phyloP scores from a whole-genome alignment of 1,140 invertebrate genomes.

The Monomorium pharaonis region DNA sequence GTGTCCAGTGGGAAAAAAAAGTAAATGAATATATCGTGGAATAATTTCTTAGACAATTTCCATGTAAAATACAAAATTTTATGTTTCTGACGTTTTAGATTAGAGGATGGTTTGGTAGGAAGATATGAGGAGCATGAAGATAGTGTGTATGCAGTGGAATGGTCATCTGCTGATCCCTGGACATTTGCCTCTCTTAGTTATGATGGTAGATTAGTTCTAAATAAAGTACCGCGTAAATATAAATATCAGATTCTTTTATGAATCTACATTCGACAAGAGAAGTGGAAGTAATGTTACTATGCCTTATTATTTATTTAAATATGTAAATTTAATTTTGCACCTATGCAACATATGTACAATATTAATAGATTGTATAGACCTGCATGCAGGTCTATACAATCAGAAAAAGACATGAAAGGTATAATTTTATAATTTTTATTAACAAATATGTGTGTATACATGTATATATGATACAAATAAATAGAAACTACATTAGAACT shows the following conservation, averaged over 20 bases:
- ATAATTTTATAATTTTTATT: conserved; percentile 25
- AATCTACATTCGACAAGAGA: conserved; percentile 48
- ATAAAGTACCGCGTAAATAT: conserved; percentile 95
- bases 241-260: conserved; percentile 95
- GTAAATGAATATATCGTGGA: conserved; percentile 63
- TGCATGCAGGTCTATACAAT: too few species aligned
- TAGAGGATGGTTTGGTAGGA: conserved; percentile 93
- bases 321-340: conserved; percentile 22
- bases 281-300: neutral
- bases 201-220: conserved; percentile 97
- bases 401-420: neutral
- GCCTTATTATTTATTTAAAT: neutral
- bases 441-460: conserved; percentile 13
- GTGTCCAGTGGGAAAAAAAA: conserved; percentile 80
- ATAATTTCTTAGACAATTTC: neutral
- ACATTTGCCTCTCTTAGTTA: conserved; percentile 98
- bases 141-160: conserved; percentile 98
- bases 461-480: conserved; percentile 23
- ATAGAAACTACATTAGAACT: conserved; percentile 87
- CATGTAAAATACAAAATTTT: conserved; percentile 1
- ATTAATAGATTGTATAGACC: neutral
- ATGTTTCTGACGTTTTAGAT: conserved; percentile 78
- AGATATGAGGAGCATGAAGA: conserved; percentile 99
- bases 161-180: conserved; percentile 99
- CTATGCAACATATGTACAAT: neutral